Percentiles rank a stretch among this genome's conserved stretches.
These are phyloP conservation scores for Enoplosus armatus DNA, from an alignment of 2,797 vertebrate species.

Conservation along the genomic window DNA sequence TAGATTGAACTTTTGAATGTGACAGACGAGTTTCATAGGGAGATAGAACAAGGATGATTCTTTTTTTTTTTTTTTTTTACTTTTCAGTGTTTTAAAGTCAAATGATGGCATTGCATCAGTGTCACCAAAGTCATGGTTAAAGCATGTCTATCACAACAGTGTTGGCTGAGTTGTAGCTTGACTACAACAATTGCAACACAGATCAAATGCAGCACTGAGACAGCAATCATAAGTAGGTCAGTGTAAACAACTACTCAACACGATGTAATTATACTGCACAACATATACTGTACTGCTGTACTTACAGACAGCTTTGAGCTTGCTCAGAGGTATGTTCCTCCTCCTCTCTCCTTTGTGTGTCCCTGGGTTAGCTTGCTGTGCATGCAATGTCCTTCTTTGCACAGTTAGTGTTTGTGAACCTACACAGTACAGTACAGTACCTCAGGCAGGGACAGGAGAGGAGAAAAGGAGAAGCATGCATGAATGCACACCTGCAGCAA, in stretches of 20 bases:
- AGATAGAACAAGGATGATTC: slow-evolving; percentile 12
- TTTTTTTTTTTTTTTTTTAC: slow-evolving; percentile 14
- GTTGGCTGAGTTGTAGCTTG: slow-evolving; percentile 24
- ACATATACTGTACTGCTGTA: slow-evolving; percentile 41
- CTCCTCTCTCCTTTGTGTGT: slow-evolving; percentile 39
- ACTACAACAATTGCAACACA: slow-evolving; percentile 22
- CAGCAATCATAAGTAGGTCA: slow-evolving; percentile 68
- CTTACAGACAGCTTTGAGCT: slow-evolving; percentile 47
- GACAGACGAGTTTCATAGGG: slow-evolving; percentile 12
- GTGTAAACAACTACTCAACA: slow-evolving; percentile 60
- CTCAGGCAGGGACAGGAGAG: slow-evolving; percentile 61
- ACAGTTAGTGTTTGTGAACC: slow-evolving; percentile 49
- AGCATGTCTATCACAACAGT: slow-evolving; percentile 19
- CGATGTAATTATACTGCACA: slow-evolving; percentile 64
- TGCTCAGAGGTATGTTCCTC: slow-evolving; percentile 44
- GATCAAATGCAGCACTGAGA: slow-evolving; percentile 42
- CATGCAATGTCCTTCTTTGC: slow-evolving; percentile 57
- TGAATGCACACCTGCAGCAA: slow-evolving; percentile 66
- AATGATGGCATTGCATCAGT: slow-evolving; percentile 25
- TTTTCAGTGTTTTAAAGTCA: slow-evolving; percentile 30
- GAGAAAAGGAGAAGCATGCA: slow-evolving; percentile 50
- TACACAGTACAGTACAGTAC: slow-evolving; percentile 38
- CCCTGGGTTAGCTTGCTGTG: slow-evolving; percentile 43
- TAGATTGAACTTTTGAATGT: slow-evolving; percentile 22
- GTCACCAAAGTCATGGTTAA: slow-evolving; percentile 25